phyloP scores from a whole-genome alignment of 2,888 invertebrate species.

The Hyalella azteca region DNA sequence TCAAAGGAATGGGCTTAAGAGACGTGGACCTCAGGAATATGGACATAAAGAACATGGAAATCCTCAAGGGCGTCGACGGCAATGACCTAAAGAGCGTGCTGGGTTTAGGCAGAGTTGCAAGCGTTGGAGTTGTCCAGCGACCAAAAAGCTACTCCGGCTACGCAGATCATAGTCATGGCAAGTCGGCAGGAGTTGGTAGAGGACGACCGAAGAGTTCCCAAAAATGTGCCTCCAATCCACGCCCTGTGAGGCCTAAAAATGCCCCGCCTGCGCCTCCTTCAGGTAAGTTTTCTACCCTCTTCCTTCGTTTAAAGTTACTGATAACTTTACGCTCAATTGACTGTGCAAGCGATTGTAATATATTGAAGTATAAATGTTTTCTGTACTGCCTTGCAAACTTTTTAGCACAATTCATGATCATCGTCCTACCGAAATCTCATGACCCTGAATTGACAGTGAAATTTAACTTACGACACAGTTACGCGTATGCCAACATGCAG shows the following conservation, averaged over 20 bases:
- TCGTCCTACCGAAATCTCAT: too few relatives aligned
- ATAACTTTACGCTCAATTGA: too few relatives aligned
- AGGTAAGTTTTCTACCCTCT: too few relatives aligned
- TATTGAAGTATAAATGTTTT: too few relatives aligned
- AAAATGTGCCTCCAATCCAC: neutral
- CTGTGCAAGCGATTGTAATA: too few relatives aligned
- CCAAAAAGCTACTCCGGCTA: slow-evolving; percentile 4
- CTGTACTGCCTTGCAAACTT: too few relatives aligned
- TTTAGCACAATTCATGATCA: too few relatives aligned
- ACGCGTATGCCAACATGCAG: too few relatives aligned
- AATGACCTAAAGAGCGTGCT: slow-evolving; percentile 4
- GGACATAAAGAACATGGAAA: slow-evolving; percentile 23
- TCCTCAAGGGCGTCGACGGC: slow-evolving; percentile 4
- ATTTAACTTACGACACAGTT: too few relatives aligned
- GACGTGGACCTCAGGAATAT: slow-evolving; percentile 12
- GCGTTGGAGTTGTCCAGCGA: neutral
- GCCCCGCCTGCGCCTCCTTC: slow-evolving; percentile 56
- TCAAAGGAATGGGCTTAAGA: slow-evolving; percentile 10
- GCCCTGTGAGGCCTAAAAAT: slow-evolving; percentile 43
- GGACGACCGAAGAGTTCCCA: neutral
- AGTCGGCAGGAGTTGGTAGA: neutral
- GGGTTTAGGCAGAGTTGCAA: slow-evolving; percentile 1
- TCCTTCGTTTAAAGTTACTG: too few relatives aligned
- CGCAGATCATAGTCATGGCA: neutral
- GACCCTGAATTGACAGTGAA: too few relatives aligned